Conservation (phyloP, 2,888 invertebrate species). For the Uropetala carovei region DNA sequence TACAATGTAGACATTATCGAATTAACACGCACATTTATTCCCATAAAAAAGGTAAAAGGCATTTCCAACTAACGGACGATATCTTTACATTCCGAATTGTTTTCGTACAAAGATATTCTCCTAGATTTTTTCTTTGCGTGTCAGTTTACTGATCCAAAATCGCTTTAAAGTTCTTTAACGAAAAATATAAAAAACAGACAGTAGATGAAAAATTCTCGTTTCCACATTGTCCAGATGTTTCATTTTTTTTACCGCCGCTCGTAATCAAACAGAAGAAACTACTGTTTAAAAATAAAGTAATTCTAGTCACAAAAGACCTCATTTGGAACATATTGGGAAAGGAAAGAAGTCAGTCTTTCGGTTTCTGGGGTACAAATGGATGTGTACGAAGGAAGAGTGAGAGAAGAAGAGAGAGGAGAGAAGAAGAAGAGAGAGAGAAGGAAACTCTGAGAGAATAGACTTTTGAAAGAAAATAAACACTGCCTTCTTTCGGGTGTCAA, state of each 20-base stretch:
- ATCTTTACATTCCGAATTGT: no score
- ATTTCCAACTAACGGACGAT: no score
- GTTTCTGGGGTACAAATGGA: background rate
- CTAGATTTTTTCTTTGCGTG: no score
- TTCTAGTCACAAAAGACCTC: background rate
- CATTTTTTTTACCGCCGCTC: background rate
- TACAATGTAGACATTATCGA: no score
- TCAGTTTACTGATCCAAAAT: background rate
- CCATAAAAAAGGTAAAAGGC: no score
- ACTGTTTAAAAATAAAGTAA: background rate
- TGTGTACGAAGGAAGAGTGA: background rate
- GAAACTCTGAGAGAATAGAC: background rate
- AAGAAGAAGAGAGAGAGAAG: background rate
- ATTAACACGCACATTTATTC: no score
- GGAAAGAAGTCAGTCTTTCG: background rate
- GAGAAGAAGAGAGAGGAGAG: background rate
- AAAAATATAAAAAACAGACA: background rate
- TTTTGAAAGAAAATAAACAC: slow-evolving; percentile 34
- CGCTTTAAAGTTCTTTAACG: background rate
- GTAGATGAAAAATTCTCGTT: background rate
- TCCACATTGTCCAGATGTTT: no score
- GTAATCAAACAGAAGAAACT: background rate
- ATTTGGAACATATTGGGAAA: background rate
- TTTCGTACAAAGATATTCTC: no score
- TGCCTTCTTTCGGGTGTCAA: slow-evolving; percentile 27